Conservation (phyloP, 2,113 vertebrate species). For the Odontophorus gujanensis region DNA sequence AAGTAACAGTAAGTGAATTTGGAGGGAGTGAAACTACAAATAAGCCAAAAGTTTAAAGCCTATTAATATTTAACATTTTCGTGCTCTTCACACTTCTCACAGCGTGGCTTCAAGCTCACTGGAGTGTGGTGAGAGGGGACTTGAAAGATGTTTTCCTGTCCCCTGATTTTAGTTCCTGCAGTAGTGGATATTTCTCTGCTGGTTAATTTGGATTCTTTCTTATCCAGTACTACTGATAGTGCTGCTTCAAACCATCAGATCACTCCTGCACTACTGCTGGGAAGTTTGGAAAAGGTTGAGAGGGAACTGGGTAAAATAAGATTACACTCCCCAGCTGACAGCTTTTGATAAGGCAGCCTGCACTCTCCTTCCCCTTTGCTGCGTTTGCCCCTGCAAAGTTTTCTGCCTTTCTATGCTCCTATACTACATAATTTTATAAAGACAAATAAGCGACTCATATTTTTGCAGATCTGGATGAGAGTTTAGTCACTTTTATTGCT, state of each 20-base stretch:
- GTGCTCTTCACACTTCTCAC: not conserved
- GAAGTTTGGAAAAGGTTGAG: not conserved
- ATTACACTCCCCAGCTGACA: slow-evolving; percentile 44
- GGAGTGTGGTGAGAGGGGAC: accelerated
- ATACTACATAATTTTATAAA: not conserved
- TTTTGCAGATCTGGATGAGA: not conserved
- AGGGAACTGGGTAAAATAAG: slow-evolving; percentile 11
- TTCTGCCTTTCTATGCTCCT: not conserved
- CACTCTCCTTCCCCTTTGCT: not conserved
- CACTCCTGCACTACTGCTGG: accelerated
- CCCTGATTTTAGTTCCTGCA: not conserved
- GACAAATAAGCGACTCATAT: not conserved
- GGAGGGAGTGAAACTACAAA: not conserved
- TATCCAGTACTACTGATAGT: not conserved
- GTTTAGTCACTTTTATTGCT: accelerated
- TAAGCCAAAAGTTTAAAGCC: not conserved
- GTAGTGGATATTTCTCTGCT: not conserved
- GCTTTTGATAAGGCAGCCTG: slow-evolving; percentile 32
- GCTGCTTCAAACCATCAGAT: not conserved
- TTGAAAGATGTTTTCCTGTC: accelerated
- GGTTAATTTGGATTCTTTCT: not conserved
- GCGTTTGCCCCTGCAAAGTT: not conserved
- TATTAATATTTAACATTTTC: accelerated
- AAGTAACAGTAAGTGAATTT: not conserved
- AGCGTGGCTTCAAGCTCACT: accelerated